phyloP scores from a whole-genome alignment of 2,797 vertebrate species.

The Microhierax caerulescens region DNA sequence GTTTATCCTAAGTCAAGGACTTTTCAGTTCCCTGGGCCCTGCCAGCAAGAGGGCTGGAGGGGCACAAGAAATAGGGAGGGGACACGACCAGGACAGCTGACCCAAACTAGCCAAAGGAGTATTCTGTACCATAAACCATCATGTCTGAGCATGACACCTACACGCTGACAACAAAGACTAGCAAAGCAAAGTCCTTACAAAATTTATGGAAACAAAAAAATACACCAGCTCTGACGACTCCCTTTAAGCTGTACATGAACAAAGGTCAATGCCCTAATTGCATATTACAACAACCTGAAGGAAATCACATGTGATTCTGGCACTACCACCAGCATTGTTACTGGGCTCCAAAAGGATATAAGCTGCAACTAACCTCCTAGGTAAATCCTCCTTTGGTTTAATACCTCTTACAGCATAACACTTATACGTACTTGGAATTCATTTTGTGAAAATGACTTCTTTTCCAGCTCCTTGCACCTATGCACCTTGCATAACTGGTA shows the following conservation, averaged over 20 bases:
- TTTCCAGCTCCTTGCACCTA: not conserved
- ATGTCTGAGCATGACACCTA: not conserved
- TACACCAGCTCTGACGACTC: not conserved
- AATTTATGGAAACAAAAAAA: not conserved
- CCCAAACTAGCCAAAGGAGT: no score
- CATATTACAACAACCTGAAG: not conserved
- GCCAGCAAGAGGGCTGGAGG: no score
- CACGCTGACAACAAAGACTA: not conserved
- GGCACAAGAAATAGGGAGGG: no score
- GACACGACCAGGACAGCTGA: no score
- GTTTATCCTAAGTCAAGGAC: no score
- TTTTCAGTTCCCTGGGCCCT: no score
- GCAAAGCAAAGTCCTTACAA: not conserved
- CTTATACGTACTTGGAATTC: not conserved
- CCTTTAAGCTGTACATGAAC: not conserved
- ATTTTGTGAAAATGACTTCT: not conserved
- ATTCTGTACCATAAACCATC: no score
- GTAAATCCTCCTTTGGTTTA: not conserved
- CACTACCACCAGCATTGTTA: not conserved
- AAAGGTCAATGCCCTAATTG: not conserved
- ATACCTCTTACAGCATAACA: not conserved
- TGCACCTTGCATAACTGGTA: not conserved
- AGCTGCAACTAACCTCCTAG: not conserved
- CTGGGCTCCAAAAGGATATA: not conserved
- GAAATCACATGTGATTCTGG: not conserved